Conservation (phyloP, 2,113 vertebrate genomes). For the Suricata suricatta region DNA sequence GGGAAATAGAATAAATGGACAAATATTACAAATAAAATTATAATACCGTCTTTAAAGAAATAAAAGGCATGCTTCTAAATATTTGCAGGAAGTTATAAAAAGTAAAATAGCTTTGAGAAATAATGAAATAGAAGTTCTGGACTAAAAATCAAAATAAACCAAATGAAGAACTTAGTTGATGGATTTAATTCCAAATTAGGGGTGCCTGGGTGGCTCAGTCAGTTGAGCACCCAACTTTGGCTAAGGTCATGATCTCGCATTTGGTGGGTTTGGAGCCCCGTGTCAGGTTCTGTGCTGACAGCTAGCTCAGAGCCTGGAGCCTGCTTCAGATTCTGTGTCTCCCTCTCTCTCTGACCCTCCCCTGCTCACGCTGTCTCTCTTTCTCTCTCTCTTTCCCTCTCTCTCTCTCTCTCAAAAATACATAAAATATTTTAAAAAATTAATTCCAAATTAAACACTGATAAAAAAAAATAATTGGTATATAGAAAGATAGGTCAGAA, state of each 20-base stretch:
- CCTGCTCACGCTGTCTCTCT: no score
- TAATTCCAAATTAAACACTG: not conserved
- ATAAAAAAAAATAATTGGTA: not conserved
- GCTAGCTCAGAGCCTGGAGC: no score
- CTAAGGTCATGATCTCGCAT: no score
- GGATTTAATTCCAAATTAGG: not conserved
- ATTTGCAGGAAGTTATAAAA: not conserved
- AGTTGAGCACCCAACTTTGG: no score
- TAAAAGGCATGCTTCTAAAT: not conserved
- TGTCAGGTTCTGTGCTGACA: no score
- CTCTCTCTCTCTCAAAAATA: no score
- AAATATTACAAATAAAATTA: not conserved
- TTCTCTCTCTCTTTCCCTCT: no score
- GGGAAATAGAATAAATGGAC: not conserved
- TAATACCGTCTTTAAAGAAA: not conserved
- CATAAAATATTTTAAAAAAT: no score
- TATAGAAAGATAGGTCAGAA: not conserved
- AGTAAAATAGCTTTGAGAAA: not conserved
- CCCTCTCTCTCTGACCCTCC: no score
- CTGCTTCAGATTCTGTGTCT: no score
- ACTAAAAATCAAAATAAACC: not conserved
- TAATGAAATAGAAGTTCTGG: not conserved
- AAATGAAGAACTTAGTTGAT: not conserved
- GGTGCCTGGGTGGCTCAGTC: no score
- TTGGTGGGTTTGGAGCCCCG: no score